Conservation (phyloP, 2,888 invertebrate species). For the Labia minor region DNA sequence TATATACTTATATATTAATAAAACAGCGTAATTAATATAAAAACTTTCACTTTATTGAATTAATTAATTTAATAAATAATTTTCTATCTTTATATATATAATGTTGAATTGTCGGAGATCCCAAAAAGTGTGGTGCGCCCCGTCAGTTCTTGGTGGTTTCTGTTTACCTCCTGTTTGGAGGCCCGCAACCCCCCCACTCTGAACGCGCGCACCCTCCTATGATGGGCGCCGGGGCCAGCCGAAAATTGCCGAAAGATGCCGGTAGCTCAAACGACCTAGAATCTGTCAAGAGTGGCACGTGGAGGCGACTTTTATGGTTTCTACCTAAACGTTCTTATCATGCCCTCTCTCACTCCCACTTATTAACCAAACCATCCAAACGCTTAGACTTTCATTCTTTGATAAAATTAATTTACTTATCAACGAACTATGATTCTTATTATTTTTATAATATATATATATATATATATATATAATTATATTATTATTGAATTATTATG, state of each 20-base stretch:
- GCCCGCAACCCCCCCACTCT: conserved; percentile 4
- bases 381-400: no score
- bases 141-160: background rate
- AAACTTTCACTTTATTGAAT: background rate
- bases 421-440: no score
- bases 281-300: background rate
- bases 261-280: conserved; percentile 23
- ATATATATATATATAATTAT: no score
- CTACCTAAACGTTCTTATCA: background rate
- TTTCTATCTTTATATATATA: no score
- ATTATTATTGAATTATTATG: no score
- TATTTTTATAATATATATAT: no score
- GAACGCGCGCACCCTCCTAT: background rate
- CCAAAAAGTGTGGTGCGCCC: background rate
- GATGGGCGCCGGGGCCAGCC: conserved; percentile 20
- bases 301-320: background rate
- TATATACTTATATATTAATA: no score
- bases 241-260: conserved; percentile 28
- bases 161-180: background rate
- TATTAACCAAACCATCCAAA: no score
- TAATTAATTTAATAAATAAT: no score
- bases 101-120: background rate
- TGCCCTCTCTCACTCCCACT: background rate
- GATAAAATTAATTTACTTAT: no score
- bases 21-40: no score